Percentiles rank a stretch among this genome's conserved stretches.
Conservation (phyloP, 2,797 vertebrate genomes). For the Rhynchotus rufescens region DNA sequence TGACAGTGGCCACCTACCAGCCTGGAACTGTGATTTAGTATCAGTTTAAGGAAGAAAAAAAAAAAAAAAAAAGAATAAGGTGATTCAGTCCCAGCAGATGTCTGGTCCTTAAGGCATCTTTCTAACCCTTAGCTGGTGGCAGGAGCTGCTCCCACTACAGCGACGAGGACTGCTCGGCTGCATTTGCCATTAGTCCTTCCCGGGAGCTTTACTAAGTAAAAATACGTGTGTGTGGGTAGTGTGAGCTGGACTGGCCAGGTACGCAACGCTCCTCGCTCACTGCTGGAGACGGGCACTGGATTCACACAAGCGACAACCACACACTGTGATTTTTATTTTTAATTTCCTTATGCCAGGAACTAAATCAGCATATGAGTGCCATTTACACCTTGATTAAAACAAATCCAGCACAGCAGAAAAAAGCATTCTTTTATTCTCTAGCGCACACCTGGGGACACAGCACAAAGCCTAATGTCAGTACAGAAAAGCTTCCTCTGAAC, state of each 20-base stretch:
- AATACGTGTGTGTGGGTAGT: neutral
- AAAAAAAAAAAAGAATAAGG: neutral
- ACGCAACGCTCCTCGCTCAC: neutral
- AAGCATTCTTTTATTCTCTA: slow-evolving; percentile 61
- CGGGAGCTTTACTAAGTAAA: neutral
- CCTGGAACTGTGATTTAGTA: neutral
- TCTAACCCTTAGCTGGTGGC: neutral
- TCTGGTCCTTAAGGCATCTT: neutral
- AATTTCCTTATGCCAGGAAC: slow-evolving; percentile 73
- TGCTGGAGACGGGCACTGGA: neutral
- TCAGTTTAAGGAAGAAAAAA: neutral
- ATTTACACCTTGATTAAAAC: slow-evolving; percentile 64
- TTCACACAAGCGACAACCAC: slow-evolving; percentile 29
- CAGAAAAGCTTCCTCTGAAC: slow-evolving; percentile 47
- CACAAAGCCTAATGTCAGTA: slow-evolving; percentile 60
- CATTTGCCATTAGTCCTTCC: neutral
- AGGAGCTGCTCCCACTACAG: neutral
- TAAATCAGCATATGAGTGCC: slow-evolving; percentile 35
- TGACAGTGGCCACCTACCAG: too few species aligned
- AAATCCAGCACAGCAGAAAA: slow-evolving; percentile 57
- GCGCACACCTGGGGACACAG: slow-evolving; percentile 60
- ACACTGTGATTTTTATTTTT: slow-evolving; percentile 68
- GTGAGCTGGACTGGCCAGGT: neutral
- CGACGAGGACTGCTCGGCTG: neutral
- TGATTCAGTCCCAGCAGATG: neutral